Conservation (phyloP, 2,797 vertebrate genomes). For the Tinamus major region DNA sequence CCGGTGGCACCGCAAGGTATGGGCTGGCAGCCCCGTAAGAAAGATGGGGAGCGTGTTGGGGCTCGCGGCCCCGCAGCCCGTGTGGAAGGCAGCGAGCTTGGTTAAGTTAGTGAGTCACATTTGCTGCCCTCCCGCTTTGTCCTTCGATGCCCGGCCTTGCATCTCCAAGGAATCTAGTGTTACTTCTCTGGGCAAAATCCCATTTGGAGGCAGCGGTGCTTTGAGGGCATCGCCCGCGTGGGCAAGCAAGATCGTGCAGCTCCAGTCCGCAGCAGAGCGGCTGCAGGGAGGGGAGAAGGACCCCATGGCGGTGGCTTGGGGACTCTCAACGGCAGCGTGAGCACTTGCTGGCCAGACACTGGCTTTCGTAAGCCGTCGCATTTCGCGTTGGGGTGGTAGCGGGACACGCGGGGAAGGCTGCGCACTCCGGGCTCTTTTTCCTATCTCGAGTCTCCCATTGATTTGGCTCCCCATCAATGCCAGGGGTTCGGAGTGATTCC, state of each 20-base stretch:
- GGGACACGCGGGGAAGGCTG: neutral
- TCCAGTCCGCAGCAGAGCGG: neutral
- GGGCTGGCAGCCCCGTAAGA: neutral
- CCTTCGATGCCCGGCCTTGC: slow-evolving; percentile 50
- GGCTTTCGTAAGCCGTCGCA: neutral
- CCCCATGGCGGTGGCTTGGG: accelerated
- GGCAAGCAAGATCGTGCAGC: neutral
- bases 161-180: slow-evolving; percentile 8
- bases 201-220: neutral
- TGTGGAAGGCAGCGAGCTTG: slow-evolving; percentile 45
- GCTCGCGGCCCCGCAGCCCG: neutral
- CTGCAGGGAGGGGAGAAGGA: neutral
- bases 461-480: neutral
- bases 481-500: neutral
- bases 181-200: neutral
- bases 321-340: accelerated
- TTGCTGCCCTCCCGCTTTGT: slow-evolving; percentile 58
- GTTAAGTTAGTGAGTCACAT: slow-evolving; percentile 40
- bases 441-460: neutral
- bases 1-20: neutral
- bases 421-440: too few species aligned
- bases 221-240: neutral
- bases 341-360: neutral
- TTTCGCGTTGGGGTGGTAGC: neutral
- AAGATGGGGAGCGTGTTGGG: neutral